A percentile compares a stretch with the other conserved stretches of the same genome.
Conservation (phyloP, 1,140 invertebrate genomes). For the Vanessa atalanta region DNA sequence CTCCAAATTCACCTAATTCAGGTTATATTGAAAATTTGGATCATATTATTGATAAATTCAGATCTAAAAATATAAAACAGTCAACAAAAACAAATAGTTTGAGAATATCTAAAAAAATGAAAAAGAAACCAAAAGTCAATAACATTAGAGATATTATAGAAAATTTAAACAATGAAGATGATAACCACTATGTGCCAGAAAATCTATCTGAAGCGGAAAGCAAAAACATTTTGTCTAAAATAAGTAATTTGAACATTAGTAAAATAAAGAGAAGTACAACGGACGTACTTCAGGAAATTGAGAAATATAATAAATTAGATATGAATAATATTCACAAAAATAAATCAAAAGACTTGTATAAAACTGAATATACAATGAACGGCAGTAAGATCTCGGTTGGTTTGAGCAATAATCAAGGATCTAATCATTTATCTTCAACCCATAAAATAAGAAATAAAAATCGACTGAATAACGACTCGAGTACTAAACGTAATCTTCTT, state of each 20-base stretch:
- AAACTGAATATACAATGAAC: neutral
- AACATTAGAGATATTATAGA: slow-evolving; percentile 74
- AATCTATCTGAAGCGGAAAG: slow-evolving; percentile 58
- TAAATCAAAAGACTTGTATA: neutral
- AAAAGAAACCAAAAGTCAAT: slow-evolving; percentile 46
- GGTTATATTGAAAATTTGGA: slow-evolving; percentile 60
- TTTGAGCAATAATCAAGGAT: neutral
- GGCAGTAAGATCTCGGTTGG: neutral
- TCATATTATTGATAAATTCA: slow-evolving; percentile 45
- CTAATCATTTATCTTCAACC: neutral
- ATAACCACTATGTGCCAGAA: slow-evolving; percentile 37
- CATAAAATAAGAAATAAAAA: neutral
- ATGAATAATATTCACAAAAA: neutral
- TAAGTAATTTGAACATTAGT: neutral
- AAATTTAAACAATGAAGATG: slow-evolving; percentile 51
- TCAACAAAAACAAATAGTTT: slow-evolving; percentile 24
- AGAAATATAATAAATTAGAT: neutral
- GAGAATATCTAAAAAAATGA: slow-evolving; percentile 36
- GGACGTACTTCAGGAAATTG: neutral
- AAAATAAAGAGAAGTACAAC: slow-evolving; percentile 15
- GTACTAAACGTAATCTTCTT: slow-evolving; percentile 27
- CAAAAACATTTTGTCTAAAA: slow-evolving; percentile 19
- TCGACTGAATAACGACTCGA: slow-evolving; percentile 13
- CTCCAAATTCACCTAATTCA: slow-evolving; percentile 45
- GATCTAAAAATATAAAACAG: slow-evolving; percentile 21